Evolutionary conservation across 23 tunicate genomes (phyloP).

Genomic region (Phallusia fumigata): DNA sequence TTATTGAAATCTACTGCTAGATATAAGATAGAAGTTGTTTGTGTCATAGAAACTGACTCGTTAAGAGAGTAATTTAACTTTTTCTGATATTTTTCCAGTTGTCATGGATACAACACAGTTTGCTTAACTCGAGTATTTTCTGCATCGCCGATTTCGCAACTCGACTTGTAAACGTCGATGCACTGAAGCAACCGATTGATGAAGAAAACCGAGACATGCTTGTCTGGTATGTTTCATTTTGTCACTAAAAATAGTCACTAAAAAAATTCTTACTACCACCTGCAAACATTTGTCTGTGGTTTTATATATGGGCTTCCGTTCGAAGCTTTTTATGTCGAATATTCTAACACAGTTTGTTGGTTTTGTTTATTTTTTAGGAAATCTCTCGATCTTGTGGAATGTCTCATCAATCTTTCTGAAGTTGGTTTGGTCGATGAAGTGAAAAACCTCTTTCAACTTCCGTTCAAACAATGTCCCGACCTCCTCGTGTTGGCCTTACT

Average conservation of each 20-base stretch:
- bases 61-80: too few species aligned
- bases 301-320: too few species aligned
- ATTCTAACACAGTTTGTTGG: too few species aligned
- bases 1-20: too few species aligned
- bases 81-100: too few species aligned
- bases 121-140: constrained; percentile 40
- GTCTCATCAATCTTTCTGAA: constrained; percentile 60
- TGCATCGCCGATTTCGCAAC: constrained; percentile 53
- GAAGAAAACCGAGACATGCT: constrained; percentile 39
- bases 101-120: constrained; percentile 53
- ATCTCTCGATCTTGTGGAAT: constrained; percentile 75
- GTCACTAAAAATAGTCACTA: too few species aligned
- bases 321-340: too few species aligned
- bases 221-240: too few species aligned
- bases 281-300: too few species aligned
- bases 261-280: too few species aligned
- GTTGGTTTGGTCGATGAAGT: constrained; percentile 59
- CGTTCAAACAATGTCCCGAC: constrained; percentile 77
- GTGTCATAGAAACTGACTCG: too few species aligned
- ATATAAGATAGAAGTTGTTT: too few species aligned
- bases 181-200: constrained; percentile 80
- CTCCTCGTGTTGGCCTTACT: constrained; percentile 61
- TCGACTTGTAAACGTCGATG: constrained; percentile 36
- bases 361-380: constrained; percentile 42
- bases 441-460: constrained; percentile 49